Conservation (phyloP, 1,140 invertebrate species). For the Ridgeia piscesae region DNA sequence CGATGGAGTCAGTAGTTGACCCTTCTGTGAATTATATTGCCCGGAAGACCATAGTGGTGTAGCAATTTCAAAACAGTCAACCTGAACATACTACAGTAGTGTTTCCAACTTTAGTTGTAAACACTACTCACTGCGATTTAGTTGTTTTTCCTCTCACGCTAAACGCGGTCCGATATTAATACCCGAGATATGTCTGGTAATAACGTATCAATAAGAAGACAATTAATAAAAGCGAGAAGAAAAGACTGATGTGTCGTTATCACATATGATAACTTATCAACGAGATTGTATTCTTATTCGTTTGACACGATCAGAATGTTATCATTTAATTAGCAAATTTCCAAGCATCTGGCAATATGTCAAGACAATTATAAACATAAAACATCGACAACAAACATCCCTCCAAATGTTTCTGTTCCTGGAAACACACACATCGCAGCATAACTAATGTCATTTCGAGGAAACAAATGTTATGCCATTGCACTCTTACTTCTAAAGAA, state of each 20-base stretch:
- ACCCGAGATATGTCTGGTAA: not conserved
- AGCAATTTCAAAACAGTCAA: too few relatives aligned
- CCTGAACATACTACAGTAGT: too few relatives aligned
- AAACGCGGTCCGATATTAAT: not conserved
- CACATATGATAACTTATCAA: not conserved
- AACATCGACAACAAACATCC: not conserved
- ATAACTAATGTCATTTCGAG: too few relatives aligned
- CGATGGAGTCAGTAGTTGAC: too few relatives aligned
- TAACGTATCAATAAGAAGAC: not conserved
- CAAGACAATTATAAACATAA: too few relatives aligned
- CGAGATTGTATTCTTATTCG: not conserved
- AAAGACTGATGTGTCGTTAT: not conserved
- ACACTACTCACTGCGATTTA: not conserved
- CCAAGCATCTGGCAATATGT: not conserved
- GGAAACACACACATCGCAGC: not conserved
- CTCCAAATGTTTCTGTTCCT: not conserved
- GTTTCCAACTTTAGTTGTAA: too few relatives aligned
- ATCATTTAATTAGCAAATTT: not conserved
- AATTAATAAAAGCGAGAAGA: not conserved
- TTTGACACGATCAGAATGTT: not conserved
- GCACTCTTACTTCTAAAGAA: too few relatives aligned
- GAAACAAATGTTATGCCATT: too few relatives aligned
- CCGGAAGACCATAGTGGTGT: too few relatives aligned
- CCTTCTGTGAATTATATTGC: too few relatives aligned
- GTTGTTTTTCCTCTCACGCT: not conserved